A percentile compares a stretch with the other conserved stretches of the same genome.
Evolutionary conservation across 2,797 vertebrate species (phyloP).

Genomic region (Enteromius fasciolatus): DNA sequence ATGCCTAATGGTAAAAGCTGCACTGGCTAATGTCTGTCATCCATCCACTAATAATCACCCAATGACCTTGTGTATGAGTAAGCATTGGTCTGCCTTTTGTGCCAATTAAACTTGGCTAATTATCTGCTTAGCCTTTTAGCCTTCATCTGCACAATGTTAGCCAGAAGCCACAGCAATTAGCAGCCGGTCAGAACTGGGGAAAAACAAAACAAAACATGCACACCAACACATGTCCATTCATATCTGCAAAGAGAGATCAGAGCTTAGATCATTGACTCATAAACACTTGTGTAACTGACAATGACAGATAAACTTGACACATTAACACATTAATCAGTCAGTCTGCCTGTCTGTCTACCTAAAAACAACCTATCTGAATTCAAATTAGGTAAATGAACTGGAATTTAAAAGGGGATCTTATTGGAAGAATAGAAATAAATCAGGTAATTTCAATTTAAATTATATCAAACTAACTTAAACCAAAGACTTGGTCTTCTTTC

Average conservation of each 20-base stretch:
- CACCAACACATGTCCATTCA: neutral
- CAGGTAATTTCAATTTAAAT: too few species aligned
- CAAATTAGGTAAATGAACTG: neutral
- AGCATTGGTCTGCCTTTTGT: slow-evolving; percentile 20
- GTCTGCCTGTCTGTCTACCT: neutral
- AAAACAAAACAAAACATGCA: neutral
- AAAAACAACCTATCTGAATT: neutral
- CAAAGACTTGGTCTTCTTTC: neutral
- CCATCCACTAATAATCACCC: slow-evolving; percentile 31
- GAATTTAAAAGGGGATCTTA: neutral
- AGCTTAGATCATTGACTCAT: neutral
- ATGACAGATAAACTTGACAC: slow-evolving; percentile 14
- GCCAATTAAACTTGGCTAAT: slow-evolving; percentile 44
- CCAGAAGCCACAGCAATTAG: slow-evolving; percentile 40
- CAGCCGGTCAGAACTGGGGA: neutral
- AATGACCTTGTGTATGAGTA: slow-evolving; percentile 20
- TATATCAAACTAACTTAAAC: too few species aligned
- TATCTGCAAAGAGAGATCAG: neutral
- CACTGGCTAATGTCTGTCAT: slow-evolving; percentile 20
- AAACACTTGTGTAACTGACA: neutral
- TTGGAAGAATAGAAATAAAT: neutral
- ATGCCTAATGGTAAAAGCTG: slow-evolving; percentile 6
- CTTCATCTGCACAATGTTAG: slow-evolving; percentile 35
- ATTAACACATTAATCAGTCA: neutral
- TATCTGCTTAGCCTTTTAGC: slow-evolving; percentile 44